Conservation (phyloP, 1,140 invertebrate species). For the Harpegnathos saltator region DNA sequence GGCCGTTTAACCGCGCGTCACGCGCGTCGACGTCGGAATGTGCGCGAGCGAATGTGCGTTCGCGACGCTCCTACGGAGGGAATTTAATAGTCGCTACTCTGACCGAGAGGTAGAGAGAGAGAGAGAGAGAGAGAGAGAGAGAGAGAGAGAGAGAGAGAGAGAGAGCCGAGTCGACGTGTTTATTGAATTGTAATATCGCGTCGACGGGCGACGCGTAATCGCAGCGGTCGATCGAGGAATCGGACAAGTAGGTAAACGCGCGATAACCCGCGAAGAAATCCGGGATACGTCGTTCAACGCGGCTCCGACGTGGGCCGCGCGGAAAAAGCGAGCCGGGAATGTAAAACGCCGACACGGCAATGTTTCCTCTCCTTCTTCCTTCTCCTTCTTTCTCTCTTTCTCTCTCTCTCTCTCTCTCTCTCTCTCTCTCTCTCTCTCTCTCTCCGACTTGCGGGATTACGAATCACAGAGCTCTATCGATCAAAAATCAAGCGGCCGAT, state of each 20-base stretch:
- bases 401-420: too few species aligned
- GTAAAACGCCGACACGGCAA: too few species aligned
- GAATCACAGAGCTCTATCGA: conserved; percentile 3
- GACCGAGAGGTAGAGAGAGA: too few species aligned
- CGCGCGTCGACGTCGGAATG: conserved; percentile 28
- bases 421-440: too few species aligned
- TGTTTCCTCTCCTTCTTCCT: too few species aligned
- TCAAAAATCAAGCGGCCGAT: conserved; percentile 4
- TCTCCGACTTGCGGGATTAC: too few species aligned
- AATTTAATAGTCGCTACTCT: conserved; percentile 26
- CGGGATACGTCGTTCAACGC: not conserved
- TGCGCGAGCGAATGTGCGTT: not conserved
- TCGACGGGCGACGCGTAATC: too few species aligned
- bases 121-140: too few species aligned
- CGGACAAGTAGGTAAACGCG: conserved; percentile 9
- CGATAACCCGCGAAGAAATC: not conserved
- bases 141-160: not conserved
- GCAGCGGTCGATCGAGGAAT: not conserved
- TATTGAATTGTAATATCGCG: conserved; percentile 22
- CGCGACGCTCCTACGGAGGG: not conserved
- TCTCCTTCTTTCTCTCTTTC: too few species aligned
- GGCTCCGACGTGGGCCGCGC: too few species aligned
- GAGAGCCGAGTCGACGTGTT: not conserved
- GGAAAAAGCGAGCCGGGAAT: too few species aligned
- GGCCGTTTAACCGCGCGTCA: conserved; percentile 28